Base-by-base conservation (phyloP, 2,113 vertebrate genomes). In the Sander lucioperca region DNA sequence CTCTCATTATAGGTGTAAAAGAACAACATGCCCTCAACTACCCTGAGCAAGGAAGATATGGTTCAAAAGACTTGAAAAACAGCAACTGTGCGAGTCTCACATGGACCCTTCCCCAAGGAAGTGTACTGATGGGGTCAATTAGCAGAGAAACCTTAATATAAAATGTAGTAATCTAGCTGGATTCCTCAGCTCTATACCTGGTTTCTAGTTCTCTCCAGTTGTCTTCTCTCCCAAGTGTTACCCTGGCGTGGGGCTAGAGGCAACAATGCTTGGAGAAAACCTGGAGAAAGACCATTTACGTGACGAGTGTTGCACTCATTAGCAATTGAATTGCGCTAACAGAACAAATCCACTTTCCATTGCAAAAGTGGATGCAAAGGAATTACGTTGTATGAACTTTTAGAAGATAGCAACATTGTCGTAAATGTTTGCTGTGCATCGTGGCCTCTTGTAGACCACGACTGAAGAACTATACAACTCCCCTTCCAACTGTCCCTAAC, bases 381-480 rank as follows among this genome's bases (percentile, higher is more conserved):
- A 78, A 73, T 53, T 27, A 77, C 21, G n/a, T 25, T 67, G 47
- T 48, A 43, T 45, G 73, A 54, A 76, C 79, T 80, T 59, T 72
- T 30, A 75, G 65, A 74, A 77, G 70, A 67, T 75, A 58, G 71
- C 69, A 54, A 27, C 59, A 57, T 59, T 58, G 65, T 62, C 64
- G 43, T 67, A 86, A 53, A 77, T 54, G 71, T 89, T 87, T 77
- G 87, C 89, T 88, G 85, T 89, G 80, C 79, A 82, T 89, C 84
- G 86, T 83, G 81, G 80, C 86, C 73, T 77, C 64, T 74, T 64
- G 79, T 83, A 71, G 47, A 79, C 75, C 71, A 78, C 57, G 14
- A 45, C 61, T 65, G 58, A 82, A 77, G 76, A 89, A 88, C 63
- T 80, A 57, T 70, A 68, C 74, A 67, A 43, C 67, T 71, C 72